These are phyloP conservation scores for Tupaia tana DNA, from an alignment of 2,113 vertebrate species.

Conservation along the genomic window DNA sequence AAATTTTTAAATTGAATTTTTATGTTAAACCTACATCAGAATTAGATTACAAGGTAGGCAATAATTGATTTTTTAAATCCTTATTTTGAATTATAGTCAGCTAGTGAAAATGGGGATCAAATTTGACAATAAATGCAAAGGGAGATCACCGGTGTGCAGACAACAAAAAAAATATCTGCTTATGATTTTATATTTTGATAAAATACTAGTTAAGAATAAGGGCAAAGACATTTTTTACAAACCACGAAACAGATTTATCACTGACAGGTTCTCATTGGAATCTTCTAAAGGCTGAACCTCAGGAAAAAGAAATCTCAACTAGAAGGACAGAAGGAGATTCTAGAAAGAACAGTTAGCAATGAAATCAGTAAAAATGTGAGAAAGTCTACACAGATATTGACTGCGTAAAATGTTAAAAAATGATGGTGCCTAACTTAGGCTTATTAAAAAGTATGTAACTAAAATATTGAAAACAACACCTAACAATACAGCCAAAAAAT, in stretches of 20 bases:
- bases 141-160: not conserved
- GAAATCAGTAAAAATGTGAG: not conserved
- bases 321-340: not conserved
- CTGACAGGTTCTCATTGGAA: not conserved
- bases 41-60: not conserved
- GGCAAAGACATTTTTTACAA: not conserved
- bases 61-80: not conserved
- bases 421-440: not conserved
- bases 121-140: not conserved
- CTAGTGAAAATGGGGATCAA: not conserved
- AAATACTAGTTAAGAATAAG: slow-evolving; percentile 2
- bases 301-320: not conserved
- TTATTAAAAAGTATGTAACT: not conserved
- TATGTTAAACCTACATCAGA: not conserved
- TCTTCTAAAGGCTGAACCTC: not conserved
- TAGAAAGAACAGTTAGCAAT: not conserved
- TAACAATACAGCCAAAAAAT: not conserved
- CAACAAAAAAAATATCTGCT: not conserved
- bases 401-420: not conserved
- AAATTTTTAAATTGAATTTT: not conserved
- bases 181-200: not conserved
- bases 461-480: not conserved
- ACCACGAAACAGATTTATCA: not conserved
- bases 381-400: not conserved
- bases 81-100: not conserved